phyloP scores from a whole-genome alignment of 2,888 invertebrate genomes.

The Drosophila diplacantha region DNA sequence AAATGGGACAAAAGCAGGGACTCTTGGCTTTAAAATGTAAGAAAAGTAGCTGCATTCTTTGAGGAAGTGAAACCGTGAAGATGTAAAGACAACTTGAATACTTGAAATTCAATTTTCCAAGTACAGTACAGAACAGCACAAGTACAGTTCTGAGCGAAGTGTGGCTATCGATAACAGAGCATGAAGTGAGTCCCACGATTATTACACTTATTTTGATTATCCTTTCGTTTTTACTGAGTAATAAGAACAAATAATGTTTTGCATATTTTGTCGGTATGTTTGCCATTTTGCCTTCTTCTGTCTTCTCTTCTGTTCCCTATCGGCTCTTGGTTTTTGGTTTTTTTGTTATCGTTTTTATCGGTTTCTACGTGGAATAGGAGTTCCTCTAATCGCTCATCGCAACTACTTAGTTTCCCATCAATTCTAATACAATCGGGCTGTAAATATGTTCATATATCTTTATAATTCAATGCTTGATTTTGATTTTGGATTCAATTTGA shows the following conservation, averaged over 20 bases:
- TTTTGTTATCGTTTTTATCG: constrained; percentile 5
- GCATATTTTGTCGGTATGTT: not conserved
- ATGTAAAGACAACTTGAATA: not conserved
- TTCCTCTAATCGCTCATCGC: constrained; percentile 41
- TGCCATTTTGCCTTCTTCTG: constrained; percentile 1
- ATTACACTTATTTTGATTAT: constrained; percentile 41
- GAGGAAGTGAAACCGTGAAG: not conserved
- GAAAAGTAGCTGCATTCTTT: no score
- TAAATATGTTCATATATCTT: constrained; percentile 19
- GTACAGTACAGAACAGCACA: no score
- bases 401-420: constrained; percentile 48
- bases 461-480: constrained; percentile 19
- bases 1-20: not conserved
- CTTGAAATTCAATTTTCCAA: not conserved
- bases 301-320: not conserved
- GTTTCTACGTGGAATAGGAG: constrained; percentile 51
- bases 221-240: constrained; percentile 12
- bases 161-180: not conserved
- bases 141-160: not conserved
- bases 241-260: constrained; percentile 17
- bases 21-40: not conserved
- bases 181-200: constrained; percentile 29
- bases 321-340: not conserved
- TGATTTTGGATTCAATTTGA: constrained; percentile 33
- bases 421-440: constrained; percentile 32